Evolutionary conservation across 2,888 invertebrate genomes (phyloP).

Genomic region (Calameuta idolon): DNA sequence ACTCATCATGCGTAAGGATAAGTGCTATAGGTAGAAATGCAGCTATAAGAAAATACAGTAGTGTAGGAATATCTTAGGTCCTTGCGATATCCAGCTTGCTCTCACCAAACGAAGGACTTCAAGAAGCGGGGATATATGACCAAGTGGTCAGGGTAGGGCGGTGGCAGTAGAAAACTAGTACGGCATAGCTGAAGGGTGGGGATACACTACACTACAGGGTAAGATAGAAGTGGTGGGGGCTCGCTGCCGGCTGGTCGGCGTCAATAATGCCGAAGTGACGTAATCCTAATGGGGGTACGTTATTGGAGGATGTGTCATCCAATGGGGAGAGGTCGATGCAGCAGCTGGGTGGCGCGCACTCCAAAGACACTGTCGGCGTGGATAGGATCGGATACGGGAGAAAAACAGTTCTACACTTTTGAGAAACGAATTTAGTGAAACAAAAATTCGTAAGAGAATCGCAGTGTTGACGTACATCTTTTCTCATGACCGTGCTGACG

Average conservation of each 20-base stretch:
- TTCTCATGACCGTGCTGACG: background rate
- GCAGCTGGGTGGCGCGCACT: constrained; percentile 49
- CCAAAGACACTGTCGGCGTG: background rate
- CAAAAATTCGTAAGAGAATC: background rate
- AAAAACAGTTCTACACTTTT: background rate
- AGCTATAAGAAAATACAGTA: background rate
- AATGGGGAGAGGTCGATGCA: constrained; percentile 59
- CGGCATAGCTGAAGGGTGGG: constrained; percentile 15
- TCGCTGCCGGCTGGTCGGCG: constrained; percentile 39
- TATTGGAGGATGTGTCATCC: constrained; percentile 64
- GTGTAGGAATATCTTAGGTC: background rate
- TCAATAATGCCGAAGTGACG: constrained; percentile 63
- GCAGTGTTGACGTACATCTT: background rate
- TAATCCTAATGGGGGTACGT: constrained; percentile 58
- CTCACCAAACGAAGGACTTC: background rate
- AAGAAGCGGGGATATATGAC: background rate
- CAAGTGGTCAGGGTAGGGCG: background rate
- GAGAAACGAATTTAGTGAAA: background rate
- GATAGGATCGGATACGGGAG: background rate
- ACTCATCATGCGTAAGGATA: background rate
- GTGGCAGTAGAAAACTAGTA: background rate
- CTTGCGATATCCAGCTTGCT: background rate
- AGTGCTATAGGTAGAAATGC: background rate
- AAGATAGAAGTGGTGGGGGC: constrained; percentile 18
- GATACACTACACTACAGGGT: constrained; percentile 14